A percentile compares a stretch with the other conserved stretches of the same genome.
Conservation (phyloP, 2,888 invertebrate genomes). For the Macrostomum cliftonense region DNA sequence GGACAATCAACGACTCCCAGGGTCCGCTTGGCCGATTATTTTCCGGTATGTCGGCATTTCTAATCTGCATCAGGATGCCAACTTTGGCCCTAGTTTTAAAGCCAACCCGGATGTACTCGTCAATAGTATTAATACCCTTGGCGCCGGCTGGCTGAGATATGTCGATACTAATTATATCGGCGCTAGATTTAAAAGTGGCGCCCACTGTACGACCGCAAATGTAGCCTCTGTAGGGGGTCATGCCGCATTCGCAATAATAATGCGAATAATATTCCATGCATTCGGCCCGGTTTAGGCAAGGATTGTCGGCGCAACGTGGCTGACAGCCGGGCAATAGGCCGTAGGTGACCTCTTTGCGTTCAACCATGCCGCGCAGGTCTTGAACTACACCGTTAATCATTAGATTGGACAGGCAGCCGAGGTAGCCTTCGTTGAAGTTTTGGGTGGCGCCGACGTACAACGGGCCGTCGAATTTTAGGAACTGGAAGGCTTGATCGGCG, state of each 20-base stretch:
- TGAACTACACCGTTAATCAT: constrained; percentile 62
- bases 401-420: constrained; percentile 74
- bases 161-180: no score
- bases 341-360: constrained; percentile 41
- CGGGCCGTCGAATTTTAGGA: constrained; percentile 61
- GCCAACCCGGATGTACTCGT: constrained; percentile 51
- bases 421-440: constrained; percentile 63
- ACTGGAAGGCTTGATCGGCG: constrained; percentile 47
- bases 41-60: constrained; percentile 9
- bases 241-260: constrained; percentile 82
- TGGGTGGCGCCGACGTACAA: constrained; percentile 51
- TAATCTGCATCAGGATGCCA: constrained; percentile 64
- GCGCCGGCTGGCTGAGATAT: no score
- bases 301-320: constrained; percentile 71
- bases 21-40: background rate
- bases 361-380: constrained; percentile 54
- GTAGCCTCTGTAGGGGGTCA: constrained; percentile 91
- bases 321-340: constrained; percentile 51
- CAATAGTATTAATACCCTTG: constrained; percentile 43
- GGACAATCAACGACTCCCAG: background rate
- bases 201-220: constrained; percentile 48
- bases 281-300: constrained; percentile 86
- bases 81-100: constrained; percentile 87
- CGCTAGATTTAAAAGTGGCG: no score
- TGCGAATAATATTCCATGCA: constrained; percentile 76